Conservation (phyloP, 2,888 invertebrate species). For the Monopis laevigella region DNA sequence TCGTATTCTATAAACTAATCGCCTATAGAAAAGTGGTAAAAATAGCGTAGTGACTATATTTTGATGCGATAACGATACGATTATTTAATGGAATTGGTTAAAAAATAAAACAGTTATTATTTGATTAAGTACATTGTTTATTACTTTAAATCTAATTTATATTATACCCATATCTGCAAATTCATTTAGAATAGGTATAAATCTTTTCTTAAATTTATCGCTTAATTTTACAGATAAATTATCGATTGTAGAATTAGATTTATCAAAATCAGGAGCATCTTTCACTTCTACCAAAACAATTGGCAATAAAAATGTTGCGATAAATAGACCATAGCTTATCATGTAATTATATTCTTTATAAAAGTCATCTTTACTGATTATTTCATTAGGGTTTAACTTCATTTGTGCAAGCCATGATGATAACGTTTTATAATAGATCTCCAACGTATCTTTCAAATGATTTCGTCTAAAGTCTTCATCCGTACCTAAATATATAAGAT, state of each 20-base stretch:
- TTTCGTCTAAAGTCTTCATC: slow-evolving; percentile 26
- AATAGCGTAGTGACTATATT: too few relatives aligned
- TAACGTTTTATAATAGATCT: slow-evolving; percentile 20
- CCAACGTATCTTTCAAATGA: slow-evolving; percentile 22
- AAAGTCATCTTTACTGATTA: slow-evolving; percentile 32
- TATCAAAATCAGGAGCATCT: not conserved
- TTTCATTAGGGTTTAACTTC: slow-evolving; percentile 26
- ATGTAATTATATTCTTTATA: slow-evolving; percentile 29
- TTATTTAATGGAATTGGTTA: too few relatives aligned
- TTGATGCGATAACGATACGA: too few relatives aligned
- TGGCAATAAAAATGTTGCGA: not conserved
- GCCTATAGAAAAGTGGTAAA: too few relatives aligned
- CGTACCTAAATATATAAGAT: slow-evolving; percentile 27
- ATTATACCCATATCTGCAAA: not conserved
- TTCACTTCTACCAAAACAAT: slow-evolving; percentile 5
- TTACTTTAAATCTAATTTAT: slow-evolving; percentile 1
- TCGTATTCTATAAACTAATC: too few relatives aligned
- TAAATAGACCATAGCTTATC: not conserved
- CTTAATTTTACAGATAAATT: slow-evolving; percentile 7
- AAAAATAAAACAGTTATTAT: not conserved
- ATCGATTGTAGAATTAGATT: slow-evolving; percentile 13
- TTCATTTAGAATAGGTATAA: not conserved
- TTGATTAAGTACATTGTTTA: not conserved
- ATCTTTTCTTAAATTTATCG: not conserved
- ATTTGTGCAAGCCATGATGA: slow-evolving; percentile 23